These are phyloP conservation scores for Eristalinus sepulchralis DNA, from an alignment of 2,888 invertebrate species.

Conservation along the genomic window DNA sequence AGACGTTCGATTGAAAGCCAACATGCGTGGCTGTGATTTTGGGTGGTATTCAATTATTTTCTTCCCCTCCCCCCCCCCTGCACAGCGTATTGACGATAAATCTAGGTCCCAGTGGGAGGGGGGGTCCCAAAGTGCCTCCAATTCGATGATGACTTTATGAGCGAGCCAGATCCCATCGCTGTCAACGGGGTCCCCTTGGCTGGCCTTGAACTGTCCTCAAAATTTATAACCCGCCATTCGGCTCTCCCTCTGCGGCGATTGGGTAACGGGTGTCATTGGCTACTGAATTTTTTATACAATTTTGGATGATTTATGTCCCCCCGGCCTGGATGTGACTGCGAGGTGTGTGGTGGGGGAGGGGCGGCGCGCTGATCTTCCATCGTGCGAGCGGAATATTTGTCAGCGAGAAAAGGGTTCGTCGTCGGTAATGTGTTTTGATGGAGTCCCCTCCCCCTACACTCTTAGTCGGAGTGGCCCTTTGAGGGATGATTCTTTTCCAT, in stretches of 20 bases:
- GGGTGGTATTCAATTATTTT: constrained; percentile 1
- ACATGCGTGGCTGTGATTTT: constrained; percentile 4
- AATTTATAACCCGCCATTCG: constrained; percentile 27
- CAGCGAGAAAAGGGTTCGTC: constrained; percentile 27
- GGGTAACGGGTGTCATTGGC: neutral
- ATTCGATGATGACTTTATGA: constrained; percentile 46
- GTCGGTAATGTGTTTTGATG: constrained; percentile 21
- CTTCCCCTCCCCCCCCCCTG: neutral
- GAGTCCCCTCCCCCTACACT: too few species aligned
- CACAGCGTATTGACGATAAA: constrained; percentile 23
- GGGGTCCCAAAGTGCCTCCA: constrained; percentile 27
- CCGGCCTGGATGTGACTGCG: neutral
- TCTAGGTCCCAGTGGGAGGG: constrained; percentile 34
- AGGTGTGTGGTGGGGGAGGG: too few species aligned
- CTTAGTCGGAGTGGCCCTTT: neutral
- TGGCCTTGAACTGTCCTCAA: constrained; percentile 15
- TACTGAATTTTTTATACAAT: neutral
- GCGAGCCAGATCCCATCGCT: neutral
- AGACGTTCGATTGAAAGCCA: neutral
- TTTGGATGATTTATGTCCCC: constrained; percentile 27
- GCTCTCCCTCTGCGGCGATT: neutral
- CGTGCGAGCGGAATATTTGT: constrained; percentile 12
- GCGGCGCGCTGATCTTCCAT: too few species aligned
- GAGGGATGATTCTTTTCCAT: neutral
- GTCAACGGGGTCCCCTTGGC: constrained; percentile 12